Conservation (phyloP, 35 echinoderm and acorn worm species). For the Amphiura filiformis region DNA sequence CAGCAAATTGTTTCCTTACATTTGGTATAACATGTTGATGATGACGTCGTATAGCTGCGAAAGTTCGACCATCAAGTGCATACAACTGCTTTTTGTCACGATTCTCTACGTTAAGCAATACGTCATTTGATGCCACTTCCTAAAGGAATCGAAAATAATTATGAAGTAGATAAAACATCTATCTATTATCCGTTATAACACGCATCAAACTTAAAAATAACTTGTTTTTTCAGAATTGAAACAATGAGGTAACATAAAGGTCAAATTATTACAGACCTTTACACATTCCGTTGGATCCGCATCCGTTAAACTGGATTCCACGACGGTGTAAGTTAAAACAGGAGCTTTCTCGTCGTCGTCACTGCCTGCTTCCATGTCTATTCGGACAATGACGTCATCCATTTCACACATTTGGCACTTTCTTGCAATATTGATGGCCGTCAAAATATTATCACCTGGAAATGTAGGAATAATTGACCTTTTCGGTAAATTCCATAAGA, state of each 20-base stretch:
- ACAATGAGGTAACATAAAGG: no score
- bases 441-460: constrained; percentile 86
- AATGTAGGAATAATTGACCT: no score
- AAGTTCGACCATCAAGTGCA: constrained; percentile 48
- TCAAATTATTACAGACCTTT: no score
- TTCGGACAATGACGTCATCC: constrained; percentile 29
- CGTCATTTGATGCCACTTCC: not conserved
- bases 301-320: not conserved
- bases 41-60: constrained; percentile 40
- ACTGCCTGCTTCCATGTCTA: constrained; percentile 12
- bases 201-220: no score
- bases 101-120: not conserved
- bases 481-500: no score
- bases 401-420: constrained; percentile 62
- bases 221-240: no score
- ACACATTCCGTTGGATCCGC: no score
- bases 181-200: no score
- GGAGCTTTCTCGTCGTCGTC: not conserved
- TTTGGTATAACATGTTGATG: constrained; percentile 37
- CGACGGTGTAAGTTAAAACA: not conserved
- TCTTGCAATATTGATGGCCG: constrained; percentile 68
- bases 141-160: not conserved
- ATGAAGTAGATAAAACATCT: not conserved
- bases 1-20: no score
- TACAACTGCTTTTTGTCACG: not conserved